Percentiles rank a stretch among this genome's conserved stretches.
Conservation (phyloP, 2,888 invertebrate species). For the Leptothorax acervorum region DNA sequence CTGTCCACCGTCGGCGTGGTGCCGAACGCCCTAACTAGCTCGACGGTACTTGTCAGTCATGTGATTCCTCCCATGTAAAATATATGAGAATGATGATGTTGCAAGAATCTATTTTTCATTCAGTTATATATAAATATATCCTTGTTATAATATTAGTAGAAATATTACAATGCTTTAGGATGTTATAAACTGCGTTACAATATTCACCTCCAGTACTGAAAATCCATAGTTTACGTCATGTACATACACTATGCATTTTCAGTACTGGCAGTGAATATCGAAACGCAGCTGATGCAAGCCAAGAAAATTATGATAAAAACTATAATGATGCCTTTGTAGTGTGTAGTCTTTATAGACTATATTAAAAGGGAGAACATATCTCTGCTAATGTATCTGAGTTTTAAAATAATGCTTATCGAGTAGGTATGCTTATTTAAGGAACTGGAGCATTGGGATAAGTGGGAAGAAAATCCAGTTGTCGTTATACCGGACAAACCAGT, state of each 20-base stretch:
- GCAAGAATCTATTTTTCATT: neutral
- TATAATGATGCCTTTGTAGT: neutral
- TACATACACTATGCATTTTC: too few species aligned
- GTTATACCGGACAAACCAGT: constrained; percentile 83
- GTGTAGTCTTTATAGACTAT: neutral
- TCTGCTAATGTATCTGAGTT: neutral
- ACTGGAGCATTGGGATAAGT: constrained; percentile 87
- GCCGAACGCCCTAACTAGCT: constrained; percentile 77
- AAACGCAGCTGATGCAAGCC: neutral
- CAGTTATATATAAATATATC: neutral
- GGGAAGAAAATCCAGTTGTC: constrained; percentile 87
- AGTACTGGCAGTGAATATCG: too few species aligned
- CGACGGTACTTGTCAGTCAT: constrained; percentile 40
- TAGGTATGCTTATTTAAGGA: constrained; percentile 77
- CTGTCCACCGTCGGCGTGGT: constrained; percentile 87
- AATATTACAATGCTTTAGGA: neutral
- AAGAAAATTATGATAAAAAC: neutral
- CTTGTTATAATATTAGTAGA: neutral
- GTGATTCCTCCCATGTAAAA: neutral
- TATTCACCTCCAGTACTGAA: too few species aligned
- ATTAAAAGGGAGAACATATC: neutral
- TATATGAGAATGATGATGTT: neutral
- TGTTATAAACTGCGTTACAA: neutral
- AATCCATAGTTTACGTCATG: too few species aligned
- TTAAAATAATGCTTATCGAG: constrained; percentile 63